Conservation (phyloP, 2,113 vertebrate genomes). For the Anoura caudifer region DNA sequence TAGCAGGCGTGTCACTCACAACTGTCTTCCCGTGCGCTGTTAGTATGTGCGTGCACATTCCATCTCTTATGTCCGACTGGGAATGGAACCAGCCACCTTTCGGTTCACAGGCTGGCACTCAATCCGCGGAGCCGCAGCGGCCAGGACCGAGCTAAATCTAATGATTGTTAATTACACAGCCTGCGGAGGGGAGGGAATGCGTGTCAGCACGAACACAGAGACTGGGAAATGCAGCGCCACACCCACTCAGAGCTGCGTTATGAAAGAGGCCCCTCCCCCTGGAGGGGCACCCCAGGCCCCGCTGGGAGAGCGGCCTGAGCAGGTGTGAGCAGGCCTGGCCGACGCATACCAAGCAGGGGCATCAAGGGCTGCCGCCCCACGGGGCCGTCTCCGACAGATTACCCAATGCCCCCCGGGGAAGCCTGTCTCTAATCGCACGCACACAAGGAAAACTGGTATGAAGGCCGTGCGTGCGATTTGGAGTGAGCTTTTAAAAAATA, state of each 20-base stretch:
- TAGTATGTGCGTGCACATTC: background rate
- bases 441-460: conserved; percentile 42
- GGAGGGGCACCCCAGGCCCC: background rate
- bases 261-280: background rate
- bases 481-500: conserved; percentile 35
- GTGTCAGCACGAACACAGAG: background rate
- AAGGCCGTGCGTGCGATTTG: conserved; percentile 47
- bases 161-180: background rate
- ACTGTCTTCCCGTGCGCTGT: background rate
- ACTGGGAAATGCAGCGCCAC: background rate
- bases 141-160: background rate
- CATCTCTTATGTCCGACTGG: background rate
- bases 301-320: conserved; percentile 54
- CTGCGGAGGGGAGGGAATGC: background rate
- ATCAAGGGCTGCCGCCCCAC: conserved; percentile 61
- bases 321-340: conserved; percentile 56
- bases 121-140: too few species aligned
- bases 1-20: background rate
- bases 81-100: too few species aligned
- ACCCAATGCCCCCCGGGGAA: conserved; percentile 47
- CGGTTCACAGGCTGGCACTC: too few species aligned
- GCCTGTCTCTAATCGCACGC: conserved; percentile 47
- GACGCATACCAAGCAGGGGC: conserved; percentile 59
- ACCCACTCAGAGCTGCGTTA: conserved; percentile 43
- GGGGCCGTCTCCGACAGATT: conserved; percentile 50